Conservation (phyloP, 1,140 invertebrate species). For the Lepidostoma basale region DNA sequence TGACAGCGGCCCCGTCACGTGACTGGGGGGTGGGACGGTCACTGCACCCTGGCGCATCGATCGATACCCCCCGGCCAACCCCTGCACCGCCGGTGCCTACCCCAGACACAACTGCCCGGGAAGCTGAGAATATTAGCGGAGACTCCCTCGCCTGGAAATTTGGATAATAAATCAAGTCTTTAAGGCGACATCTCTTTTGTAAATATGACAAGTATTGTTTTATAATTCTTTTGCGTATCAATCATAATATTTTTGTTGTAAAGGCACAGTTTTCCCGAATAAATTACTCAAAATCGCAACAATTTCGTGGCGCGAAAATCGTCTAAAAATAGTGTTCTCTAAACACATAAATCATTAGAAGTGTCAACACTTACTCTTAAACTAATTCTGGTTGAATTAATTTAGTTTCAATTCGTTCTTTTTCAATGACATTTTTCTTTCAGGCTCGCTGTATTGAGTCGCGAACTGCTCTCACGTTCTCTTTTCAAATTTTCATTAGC, state of each 20-base stretch:
- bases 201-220: constrained; percentile 5
- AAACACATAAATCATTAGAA: no score
- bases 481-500: constrained; percentile 6
- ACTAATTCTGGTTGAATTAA: no score
- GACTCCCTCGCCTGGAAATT: not conserved
- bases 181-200: constrained; percentile 22
- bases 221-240: constrained; percentile 11
- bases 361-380: no score
- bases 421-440: no score
- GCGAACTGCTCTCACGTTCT: not conserved
- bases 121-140: constrained; percentile 21
- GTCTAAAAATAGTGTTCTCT: no score
- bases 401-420: no score
- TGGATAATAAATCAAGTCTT: constrained; percentile 17
- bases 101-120: not conserved
- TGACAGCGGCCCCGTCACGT: not conserved
- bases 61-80: constrained; percentile 15
- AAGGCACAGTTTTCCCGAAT: no score
- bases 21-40: constrained; percentile 14
- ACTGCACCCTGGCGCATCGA: constrained; percentile 39
- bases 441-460: no score
- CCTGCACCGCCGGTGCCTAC: not conserved
- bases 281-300: no score
- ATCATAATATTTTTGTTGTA: not conserved
- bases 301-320: no score